Evolutionary conservation across 2,113 vertebrate genomes (phyloP).

Genomic region (Crypturellus undulatus): DNA sequence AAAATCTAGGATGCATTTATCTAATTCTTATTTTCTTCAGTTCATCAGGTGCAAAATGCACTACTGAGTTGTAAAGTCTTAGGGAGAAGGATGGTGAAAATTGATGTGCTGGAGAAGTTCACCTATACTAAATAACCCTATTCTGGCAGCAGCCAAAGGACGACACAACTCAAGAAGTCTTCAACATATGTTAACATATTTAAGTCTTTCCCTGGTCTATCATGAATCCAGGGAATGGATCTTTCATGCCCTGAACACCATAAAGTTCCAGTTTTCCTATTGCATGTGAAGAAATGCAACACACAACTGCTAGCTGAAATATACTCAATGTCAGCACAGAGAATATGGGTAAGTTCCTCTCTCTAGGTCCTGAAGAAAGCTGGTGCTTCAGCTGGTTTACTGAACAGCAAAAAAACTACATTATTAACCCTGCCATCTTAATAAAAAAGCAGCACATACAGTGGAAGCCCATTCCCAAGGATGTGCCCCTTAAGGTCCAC

Average conservation of each 20-base stretch:
- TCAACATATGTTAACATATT: background rate
- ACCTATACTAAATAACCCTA: background rate
- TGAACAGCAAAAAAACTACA: background rate
- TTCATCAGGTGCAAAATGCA: background rate
- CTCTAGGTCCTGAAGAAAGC: background rate
- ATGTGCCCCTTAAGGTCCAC: background rate
- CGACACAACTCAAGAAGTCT: background rate
- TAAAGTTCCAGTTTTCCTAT: background rate
- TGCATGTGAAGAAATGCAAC: background rate
- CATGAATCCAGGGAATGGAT: background rate
- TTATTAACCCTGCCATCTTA: background rate
- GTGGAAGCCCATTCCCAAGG: accelerated
- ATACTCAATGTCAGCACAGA: background rate
- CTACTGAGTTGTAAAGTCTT: background rate
- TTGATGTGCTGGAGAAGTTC: background rate
- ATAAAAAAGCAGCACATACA: background rate
- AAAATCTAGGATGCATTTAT: background rate
- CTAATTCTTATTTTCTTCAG: background rate
- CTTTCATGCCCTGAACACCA: background rate
- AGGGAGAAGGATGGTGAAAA: background rate
- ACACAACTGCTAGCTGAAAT: background rate
- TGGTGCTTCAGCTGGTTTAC: background rate
- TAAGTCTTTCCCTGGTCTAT: background rate
- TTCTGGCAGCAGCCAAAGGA: background rate
- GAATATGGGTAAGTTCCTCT: background rate